These are phyloP conservation scores for Ursus arctos DNA, from an alignment of 2,113 vertebrate genomes.

Conservation along the genomic window DNA sequence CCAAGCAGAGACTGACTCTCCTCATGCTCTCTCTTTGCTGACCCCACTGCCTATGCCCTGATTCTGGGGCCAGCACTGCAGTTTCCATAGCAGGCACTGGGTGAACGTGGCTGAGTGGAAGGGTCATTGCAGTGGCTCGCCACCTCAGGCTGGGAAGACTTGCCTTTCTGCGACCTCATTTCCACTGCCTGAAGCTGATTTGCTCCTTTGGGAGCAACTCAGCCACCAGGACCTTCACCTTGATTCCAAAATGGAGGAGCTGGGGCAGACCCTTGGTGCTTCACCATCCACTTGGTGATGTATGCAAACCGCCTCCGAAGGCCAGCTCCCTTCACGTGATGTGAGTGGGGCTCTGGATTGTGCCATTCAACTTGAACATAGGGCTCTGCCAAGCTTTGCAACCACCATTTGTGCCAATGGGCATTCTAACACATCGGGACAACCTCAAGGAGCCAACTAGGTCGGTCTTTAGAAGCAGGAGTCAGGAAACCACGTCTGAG, in stretches of 20 bases:
- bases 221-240: neutral
- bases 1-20: neutral
- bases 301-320: neutral
- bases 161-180: neutral
- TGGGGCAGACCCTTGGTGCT: neutral
- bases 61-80: neutral
- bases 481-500: neutral
- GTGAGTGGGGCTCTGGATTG: neutral
- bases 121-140: neutral
- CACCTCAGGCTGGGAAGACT: neutral
- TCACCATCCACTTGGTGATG: neutral
- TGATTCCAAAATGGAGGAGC: neutral
- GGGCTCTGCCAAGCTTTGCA: neutral
- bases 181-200: neutral
- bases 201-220: neutral
- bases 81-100: neutral
- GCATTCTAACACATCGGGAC: neutral
- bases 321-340: neutral
- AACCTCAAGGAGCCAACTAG: neutral
- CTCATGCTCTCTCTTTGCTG: neutral
- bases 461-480: neutral
- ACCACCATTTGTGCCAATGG: neutral
- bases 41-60: neutral
- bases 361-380: neutral
- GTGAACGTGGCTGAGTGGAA: neutral